Conservation (phyloP, 2,113 vertebrate species). For the Hyperopisus bebe region DNA sequence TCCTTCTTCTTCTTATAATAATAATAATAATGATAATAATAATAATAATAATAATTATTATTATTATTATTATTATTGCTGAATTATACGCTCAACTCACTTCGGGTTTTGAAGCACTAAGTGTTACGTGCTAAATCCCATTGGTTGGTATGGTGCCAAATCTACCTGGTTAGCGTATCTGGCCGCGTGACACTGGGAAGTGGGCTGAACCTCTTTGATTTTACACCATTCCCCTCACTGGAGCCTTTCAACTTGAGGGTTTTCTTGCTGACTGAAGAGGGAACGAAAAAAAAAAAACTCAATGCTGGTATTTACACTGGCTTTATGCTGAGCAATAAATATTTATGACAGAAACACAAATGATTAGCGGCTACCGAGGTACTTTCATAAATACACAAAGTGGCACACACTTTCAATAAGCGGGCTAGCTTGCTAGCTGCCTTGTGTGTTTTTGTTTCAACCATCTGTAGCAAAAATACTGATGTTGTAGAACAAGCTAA, state of each 20-base stretch:
- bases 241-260: neutral
- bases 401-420: neutral
- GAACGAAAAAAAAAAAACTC: neutral
- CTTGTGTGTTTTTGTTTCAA: neutral
- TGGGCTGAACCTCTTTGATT: constrained; percentile 1
- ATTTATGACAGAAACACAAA: neutral
- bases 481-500: constrained; percentile 2
- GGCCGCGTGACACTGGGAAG: neutral
- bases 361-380: neutral
- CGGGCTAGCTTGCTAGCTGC: neutral
- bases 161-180: neutral
- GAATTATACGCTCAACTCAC: neutral
- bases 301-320: neutral
- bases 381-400: neutral
- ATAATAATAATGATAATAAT: neutral
- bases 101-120: neutral
- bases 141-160: neutral
- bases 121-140: neutral
- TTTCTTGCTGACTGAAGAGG: constrained; percentile 7
- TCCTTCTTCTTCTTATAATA: neutral
- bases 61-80: neutral
- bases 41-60: neutral
- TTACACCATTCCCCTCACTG: constrained; percentile 3
- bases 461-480: neutral
- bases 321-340: neutral